Base-by-base conservation (phyloP, 2,888 invertebrate species). In the Odontocolon sp. region DNA sequence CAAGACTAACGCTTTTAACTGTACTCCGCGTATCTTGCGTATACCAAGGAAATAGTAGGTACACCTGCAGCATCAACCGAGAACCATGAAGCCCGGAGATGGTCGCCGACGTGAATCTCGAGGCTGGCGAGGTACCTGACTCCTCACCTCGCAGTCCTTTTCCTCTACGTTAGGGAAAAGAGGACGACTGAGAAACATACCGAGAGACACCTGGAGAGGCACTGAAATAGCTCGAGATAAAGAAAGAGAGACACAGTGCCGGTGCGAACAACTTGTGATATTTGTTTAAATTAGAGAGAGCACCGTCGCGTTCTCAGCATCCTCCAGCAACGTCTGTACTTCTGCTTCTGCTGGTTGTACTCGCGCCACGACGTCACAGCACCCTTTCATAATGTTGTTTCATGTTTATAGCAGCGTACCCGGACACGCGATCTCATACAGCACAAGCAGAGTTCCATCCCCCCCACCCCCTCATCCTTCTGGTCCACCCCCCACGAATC, bases 301-400 rank as follows among this genome's bases (percentile, higher is more conserved):
- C 33, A 61, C 67, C 61, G 77, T 77, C 63, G 80, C 67, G 50
- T 70, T 28, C 59, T 36, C 63, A 18, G 50, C 63, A 63, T 75
- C 50, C 52, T 61, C 66, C 56, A 40, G 2, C 50, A 26, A 31
- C 33, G 38, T 61, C 54, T 8, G 52, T 59, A 40, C 64, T 54
- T 59, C 57, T 40, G 67, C 67, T 16, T 38, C 28, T 18, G 66
- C 59, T 36, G 54, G 11, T 61, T 70, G 66, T 61, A 33, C 66
- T 56, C 70, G 61, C 40, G 56, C 54, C 52, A 61, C 67, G 31
- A 14, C 18, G 52, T 38, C 18, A 26, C 42, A 45, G 75, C 77
- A 72, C 78, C 78, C 80, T 78, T 79, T 81, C 80, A 82, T 82
- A 81, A 83, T 81, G 83, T 80, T 81, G 80, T 82, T 84, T 81